Base-by-base conservation (phyloP, 2,797 vertebrate species). In the Coranthus polyacanthus region DNA sequence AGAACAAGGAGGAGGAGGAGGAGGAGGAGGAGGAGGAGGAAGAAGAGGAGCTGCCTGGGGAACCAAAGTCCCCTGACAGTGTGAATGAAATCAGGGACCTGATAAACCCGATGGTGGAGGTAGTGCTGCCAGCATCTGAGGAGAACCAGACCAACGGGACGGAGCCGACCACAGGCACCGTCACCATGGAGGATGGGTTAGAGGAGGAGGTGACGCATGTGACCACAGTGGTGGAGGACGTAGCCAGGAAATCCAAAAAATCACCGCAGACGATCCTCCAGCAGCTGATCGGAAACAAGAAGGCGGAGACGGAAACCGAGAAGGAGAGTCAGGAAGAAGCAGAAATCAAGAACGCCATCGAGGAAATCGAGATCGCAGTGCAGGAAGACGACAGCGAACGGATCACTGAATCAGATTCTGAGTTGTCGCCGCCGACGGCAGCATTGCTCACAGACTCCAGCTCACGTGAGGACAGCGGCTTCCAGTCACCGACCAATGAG, bases 71-170 rank as follows among this genome's bases (percentile, higher is more conserved):
- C 56, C 92, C 84, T 0, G 96, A 91, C 6, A 86, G 87, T 0
- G 83, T 96, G 78, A 1, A 68, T 0, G 81, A 88, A 85, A 95
- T 98, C 80, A 91, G 93, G 10, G 84, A 86, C 49, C 88, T 94
- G 51, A 93, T 97, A 66, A 94, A 86, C 0, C 94, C 89, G 1
- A 81, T 94, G 73, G 68, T 93, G 82, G 88, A 57, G 16, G 21
- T 93, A 1, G 82, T 73, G 15, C 38, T 88, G 2, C 85, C 92
- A 0, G 64, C 13, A 0, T 34, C 60, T 0, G 73, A 77, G 5
- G 68, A 72, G 26, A 13, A 39, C 0, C 38, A 68, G 65, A 49
- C 46, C 12, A 93, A 93, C 0, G 91, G 90, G 53, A 89, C 84
- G 0, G 75, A 88, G 0, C 2, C 9, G 0, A 76, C 10, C 80